Conservation (phyloP, 2,888 invertebrate species). For the Ectobius pallidus region DNA sequence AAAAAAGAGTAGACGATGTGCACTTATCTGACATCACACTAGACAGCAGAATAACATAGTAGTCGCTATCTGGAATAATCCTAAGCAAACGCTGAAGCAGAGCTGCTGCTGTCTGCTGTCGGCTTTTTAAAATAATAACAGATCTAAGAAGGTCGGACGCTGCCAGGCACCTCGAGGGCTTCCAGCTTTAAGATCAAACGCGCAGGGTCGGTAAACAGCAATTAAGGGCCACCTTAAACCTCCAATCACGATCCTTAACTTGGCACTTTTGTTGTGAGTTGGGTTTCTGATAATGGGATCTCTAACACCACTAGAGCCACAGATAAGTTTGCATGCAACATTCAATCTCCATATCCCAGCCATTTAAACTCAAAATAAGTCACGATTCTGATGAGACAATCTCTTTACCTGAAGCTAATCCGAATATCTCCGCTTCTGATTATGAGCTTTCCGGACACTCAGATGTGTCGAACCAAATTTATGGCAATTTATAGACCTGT, state of each 20-base stretch:
- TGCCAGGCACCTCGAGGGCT: constrained; percentile 16
- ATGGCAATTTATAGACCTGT: too few species aligned
- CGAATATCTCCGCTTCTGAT: too few species aligned
- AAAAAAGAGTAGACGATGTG: too few species aligned
- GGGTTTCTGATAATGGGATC: constrained; percentile 18
- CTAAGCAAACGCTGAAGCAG: constrained; percentile 5
- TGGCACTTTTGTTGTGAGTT: constrained; percentile 20
- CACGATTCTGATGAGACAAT: too few species aligned
- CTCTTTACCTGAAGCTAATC: too few species aligned
- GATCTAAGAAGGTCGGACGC: background rate
- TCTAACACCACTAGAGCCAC: background rate
- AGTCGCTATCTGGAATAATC: background rate
- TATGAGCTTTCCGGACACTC: too few species aligned
- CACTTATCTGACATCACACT: too few species aligned
- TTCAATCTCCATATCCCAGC: too few species aligned
- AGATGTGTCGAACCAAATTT: too few species aligned
- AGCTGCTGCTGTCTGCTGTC: constrained; percentile 14
- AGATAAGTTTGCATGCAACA: background rate
- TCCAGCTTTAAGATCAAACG: constrained; percentile 27
- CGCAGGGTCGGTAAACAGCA: constrained; percentile 38
- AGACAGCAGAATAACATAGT: background rate
- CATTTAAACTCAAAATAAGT: too few species aligned
- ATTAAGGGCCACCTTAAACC: constrained; percentile 41
- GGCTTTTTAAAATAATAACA: constrained; percentile 33
- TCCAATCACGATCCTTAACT: constrained; percentile 38